Percentiles rank a stretch among this genome's conserved stretches.
phyloP scores from a whole-genome alignment of 2,113 vertebrate genomes.

The Ammodytes dubius region DNA sequence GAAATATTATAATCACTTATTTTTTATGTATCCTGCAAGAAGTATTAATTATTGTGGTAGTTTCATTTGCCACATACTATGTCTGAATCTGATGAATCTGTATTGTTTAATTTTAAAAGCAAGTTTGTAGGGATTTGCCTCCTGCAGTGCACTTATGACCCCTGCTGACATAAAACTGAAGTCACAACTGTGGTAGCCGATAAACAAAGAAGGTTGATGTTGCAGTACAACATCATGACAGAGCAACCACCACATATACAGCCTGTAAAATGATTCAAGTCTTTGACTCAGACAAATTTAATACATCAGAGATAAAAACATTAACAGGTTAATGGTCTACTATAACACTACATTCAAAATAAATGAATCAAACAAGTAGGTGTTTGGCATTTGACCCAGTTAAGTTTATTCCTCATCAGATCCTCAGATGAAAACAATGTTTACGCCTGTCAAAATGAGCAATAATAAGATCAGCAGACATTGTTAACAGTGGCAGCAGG shows the following conservation, averaged over 20 bases:
- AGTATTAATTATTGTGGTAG: background rate
- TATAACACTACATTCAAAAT: background rate
- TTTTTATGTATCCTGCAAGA: background rate
- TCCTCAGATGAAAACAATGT: constrained; percentile 50
- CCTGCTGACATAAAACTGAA: constrained; percentile 64
- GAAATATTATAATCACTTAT: background rate
- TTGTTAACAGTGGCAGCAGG: constrained; percentile 53
- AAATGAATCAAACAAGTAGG: background rate
- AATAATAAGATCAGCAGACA: constrained; percentile 50
- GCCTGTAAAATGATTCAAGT: background rate
- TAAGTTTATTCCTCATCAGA: constrained; percentile 67
- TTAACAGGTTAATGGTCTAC: background rate
- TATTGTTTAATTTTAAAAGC: background rate
- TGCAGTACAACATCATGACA: background rate
- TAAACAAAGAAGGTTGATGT: background rate
- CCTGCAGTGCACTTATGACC: constrained; percentile 45
- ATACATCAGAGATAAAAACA: background rate
- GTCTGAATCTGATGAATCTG: background rate
- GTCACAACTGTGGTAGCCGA: constrained; percentile 22
- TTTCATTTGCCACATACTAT: background rate
- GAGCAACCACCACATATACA: background rate
- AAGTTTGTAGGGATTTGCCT: background rate
- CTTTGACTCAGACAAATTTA: background rate
- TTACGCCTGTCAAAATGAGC: constrained; percentile 47
- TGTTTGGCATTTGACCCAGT: constrained; percentile 45